These are phyloP conservation scores for Sylvietta virens DNA, from an alignment of 2,113 vertebrate genomes.

Conservation along the genomic window DNA sequence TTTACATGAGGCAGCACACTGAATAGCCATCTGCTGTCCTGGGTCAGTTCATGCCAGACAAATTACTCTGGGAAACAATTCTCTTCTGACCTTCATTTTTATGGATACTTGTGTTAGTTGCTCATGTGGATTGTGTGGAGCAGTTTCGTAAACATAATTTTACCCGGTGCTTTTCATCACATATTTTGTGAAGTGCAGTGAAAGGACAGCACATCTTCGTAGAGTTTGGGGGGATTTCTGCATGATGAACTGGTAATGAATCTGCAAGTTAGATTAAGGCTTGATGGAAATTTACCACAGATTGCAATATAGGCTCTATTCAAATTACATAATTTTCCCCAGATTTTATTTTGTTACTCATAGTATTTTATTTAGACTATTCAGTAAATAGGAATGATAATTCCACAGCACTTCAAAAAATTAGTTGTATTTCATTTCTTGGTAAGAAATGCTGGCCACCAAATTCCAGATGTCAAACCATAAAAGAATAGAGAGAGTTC, in stretches of 20 bases:
- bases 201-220: neutral
- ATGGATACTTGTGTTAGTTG: neutral
- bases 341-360: neutral
- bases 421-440: neutral
- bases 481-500: neutral
- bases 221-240: neutral
- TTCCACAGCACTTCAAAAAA: neutral
- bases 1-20: neutral
- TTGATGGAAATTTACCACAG: neutral
- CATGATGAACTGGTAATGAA: neutral
- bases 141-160: neutral
- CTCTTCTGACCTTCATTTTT: constrained; percentile 43
- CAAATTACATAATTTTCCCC: neutral
- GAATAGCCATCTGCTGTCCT: constrained; percentile 20
- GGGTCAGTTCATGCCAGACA: constrained; percentile 8
- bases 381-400: neutral
- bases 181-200: neutral
- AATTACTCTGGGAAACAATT: constrained; percentile 42
- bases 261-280: neutral
- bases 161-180: neutral
- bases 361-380: neutral
- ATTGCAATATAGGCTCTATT: neutral
- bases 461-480: neutral
- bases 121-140: constrained; percentile 14
- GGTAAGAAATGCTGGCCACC: neutral